These are phyloP conservation scores for Drosophila buzzatii DNA, from an alignment of 2,888 invertebrate species.

Conservation along the genomic window DNA sequence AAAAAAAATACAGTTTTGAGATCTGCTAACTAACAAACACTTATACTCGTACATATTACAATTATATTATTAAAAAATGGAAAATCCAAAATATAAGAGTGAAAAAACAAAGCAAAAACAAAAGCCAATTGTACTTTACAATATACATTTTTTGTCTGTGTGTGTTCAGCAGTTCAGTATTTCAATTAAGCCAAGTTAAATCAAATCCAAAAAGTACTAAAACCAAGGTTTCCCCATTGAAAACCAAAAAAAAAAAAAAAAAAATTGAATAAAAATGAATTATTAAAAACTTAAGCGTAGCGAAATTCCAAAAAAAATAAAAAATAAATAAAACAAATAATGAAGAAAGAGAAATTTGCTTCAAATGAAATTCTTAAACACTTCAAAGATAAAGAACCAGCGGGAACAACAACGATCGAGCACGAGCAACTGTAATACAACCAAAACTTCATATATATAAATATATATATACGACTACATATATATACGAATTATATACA, in stretches of 20 bases:
- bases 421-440: conserved; percentile 71
- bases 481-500: conserved; percentile 15
- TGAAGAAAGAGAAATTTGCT: conserved; percentile 22
- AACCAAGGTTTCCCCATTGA: conserved; percentile 69
- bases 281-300: conserved; percentile 29
- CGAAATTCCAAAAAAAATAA: conserved; percentile 35
- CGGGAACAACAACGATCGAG: conserved; percentile 74
- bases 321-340: too few relatives aligned
- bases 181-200: conserved; percentile 77
- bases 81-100: conserved; percentile 52
- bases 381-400: conserved; percentile 48
- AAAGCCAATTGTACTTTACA: conserved; percentile 41
- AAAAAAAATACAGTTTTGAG: conserved; percentile 38
- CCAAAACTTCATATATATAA: conserved; percentile 47
- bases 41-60: conserved; percentile 31
- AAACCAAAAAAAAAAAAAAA: conserved; percentile 56
- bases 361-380: conserved; percentile 38
- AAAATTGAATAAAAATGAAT: conserved; percentile 21
- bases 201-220: conserved; percentile 40
- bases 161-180: conserved; percentile 76
- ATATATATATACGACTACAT: conserved; percentile 24
- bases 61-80: conserved; percentile 19
- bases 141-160: conserved; percentile 57
- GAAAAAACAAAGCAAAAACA: conserved; percentile 38
- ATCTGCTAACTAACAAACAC: conserved; percentile 37